phyloP scores from a whole-genome alignment of 2,797 vertebrate species.

The Labeo calbasu region DNA sequence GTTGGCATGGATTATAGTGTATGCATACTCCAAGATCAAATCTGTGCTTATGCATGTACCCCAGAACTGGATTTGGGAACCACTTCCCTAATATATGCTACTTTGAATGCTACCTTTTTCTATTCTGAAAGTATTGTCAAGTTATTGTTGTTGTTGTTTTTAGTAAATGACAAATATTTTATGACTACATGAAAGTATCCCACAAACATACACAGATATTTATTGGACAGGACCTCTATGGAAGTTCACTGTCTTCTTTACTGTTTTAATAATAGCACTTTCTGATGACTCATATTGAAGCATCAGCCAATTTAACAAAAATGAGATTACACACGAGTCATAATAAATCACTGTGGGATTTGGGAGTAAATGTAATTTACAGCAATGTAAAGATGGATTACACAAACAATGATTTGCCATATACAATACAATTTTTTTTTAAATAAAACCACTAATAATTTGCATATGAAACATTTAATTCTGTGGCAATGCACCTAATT shows the following conservation, averaged over 20 bases:
- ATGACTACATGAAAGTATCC: conserved; percentile 9
- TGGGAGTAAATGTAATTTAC: conserved; percentile 7
- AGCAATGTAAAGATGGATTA: conserved; percentile 50
- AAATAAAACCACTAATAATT: conserved; percentile 35
- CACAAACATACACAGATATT: conserved; percentile 2
- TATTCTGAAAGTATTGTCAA: neutral
- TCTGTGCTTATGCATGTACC: neutral
- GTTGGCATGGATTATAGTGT: neutral
- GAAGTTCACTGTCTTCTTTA: conserved; percentile 33
- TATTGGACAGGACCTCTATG: conserved; percentile 10
- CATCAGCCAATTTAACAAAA: conserved; percentile 54
- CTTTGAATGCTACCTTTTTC: no score
- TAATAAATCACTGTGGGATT: conserved; percentile 40
- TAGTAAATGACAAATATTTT: conserved; percentile 13
- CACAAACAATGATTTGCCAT: conserved; percentile 53
- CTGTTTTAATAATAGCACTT: conserved; percentile 50
- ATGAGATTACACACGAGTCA: conserved; percentile 41
- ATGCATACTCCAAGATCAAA: neutral
- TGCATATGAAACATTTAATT: conserved; percentile 41
- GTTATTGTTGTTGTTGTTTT: conserved; percentile 7
- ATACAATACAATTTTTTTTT: neutral
- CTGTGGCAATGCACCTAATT: conserved; percentile 6
- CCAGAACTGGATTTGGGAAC: neutral
- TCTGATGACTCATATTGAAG: conserved; percentile 54
- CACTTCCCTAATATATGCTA: neutral